Evolutionary conservation across 1,140 invertebrate genomes (phyloP).

Genomic region (Rhagoletis zephyria): DNA sequence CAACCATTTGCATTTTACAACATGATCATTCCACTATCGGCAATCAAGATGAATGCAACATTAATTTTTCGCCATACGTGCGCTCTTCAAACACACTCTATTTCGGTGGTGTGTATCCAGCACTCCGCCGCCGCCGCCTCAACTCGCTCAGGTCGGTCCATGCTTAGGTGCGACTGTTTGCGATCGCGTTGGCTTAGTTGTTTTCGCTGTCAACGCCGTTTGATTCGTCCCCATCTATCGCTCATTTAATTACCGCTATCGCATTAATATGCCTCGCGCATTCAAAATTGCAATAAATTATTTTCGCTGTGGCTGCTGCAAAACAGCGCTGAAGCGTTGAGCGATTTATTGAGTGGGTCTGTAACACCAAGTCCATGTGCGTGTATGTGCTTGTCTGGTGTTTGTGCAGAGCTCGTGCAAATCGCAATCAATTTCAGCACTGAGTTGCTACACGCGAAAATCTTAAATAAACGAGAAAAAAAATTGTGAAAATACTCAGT

Average conservation of each 20-base stretch:
- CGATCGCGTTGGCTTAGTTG: neutral
- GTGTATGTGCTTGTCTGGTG: neutral
- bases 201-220: slow-evolving; percentile 18
- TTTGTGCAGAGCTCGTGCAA: slow-evolving; percentile 7
- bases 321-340: neutral
- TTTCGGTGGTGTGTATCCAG: too few species aligned
- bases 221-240: slow-evolving; percentile 50
- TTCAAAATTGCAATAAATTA: slow-evolving; percentile 53
- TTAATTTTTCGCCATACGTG: neutral
- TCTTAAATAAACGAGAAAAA: neutral
- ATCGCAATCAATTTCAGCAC: neutral
- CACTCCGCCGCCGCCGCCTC: too few species aligned
- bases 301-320: slow-evolving; percentile 35
- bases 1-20: neutral
- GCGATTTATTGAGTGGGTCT: slow-evolving; percentile 40
- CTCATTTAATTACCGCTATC: slow-evolving; percentile 48
- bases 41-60: slow-evolving; percentile 12
- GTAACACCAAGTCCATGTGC: neutral
- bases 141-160: too few species aligned
- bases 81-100: too few species aligned
- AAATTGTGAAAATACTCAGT: neutral
- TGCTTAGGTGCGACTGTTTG: neutral
- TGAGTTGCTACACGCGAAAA: neutral
- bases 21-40: slow-evolving; percentile 8
- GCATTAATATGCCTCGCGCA: slow-evolving; percentile 52